These are phyloP conservation scores for Microplitis manilae DNA, from an alignment of 2,888 invertebrate genomes.

Conservation along the genomic window DNA sequence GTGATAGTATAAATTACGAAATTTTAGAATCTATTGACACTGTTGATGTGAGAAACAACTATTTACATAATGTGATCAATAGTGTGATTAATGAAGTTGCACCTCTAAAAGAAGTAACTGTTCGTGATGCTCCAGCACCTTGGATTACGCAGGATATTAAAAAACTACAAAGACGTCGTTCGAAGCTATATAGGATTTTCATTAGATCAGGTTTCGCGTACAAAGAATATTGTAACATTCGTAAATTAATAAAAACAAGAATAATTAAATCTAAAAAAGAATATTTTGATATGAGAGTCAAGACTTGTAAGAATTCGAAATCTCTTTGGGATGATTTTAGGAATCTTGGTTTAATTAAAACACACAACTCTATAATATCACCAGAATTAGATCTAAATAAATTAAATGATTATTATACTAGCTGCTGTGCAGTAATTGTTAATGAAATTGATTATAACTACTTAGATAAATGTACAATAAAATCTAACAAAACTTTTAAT, in stretches of 20 bases:
- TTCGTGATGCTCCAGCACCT: background rate
- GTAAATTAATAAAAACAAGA: background rate
- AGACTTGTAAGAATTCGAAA: conserved; percentile 26
- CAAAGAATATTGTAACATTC: background rate
- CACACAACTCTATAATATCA: too few species aligned
- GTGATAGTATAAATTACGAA: too few species aligned
- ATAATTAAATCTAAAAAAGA: background rate
- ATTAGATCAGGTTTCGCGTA: background rate
- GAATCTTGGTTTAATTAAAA: too few species aligned
- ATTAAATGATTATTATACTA: too few species aligned
- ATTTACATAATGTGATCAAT: too few species aligned
- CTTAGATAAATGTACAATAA: too few species aligned
- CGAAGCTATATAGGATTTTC: background rate
- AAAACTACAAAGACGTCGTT: background rate
- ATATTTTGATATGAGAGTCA: background rate
- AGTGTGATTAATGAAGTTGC: background rate
- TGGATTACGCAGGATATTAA: background rate
- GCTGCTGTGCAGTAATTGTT: too few species aligned
- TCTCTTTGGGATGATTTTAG: background rate
- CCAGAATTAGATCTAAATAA: too few species aligned
- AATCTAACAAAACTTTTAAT: too few species aligned
- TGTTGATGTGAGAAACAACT: too few species aligned
- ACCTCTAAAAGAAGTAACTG: background rate
- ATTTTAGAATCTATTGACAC: too few species aligned
- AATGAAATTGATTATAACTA: too few species aligned